Evolutionary conservation across 2,888 invertebrate genomes (phyloP).

Genomic region (Criorhina ranunculi): DNA sequence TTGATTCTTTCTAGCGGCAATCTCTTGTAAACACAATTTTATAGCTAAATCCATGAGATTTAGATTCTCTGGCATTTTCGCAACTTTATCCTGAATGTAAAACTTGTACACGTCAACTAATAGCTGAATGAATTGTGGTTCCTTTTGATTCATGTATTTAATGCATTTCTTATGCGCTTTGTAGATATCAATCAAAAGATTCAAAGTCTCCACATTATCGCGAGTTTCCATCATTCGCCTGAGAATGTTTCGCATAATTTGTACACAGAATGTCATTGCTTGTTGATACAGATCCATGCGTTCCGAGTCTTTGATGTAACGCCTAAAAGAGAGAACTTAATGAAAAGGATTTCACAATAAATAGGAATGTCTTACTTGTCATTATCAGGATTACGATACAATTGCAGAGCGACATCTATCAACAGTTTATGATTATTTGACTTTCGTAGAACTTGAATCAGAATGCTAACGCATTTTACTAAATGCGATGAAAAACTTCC

Average conservation of each 20-base stretch:
- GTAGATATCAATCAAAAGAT: constrained; percentile 87
- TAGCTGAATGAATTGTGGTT: constrained; percentile 87
- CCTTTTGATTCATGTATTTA: constrained; percentile 86
- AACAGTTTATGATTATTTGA: constrained; percentile 92
- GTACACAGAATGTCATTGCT: constrained; percentile 90
- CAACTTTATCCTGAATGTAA: constrained; percentile 86
- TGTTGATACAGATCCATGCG: constrained; percentile 92
- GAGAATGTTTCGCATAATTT: constrained; percentile 88
- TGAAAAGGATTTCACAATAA: background rate
- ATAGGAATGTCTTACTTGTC: constrained; percentile 88
- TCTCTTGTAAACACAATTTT: constrained; percentile 89
- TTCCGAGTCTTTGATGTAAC: constrained; percentile 94
- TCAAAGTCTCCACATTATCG: constrained; percentile 85
- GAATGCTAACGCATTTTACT: constrained; percentile 92
- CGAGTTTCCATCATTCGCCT: constrained; percentile 86
- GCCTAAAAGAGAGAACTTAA: constrained; percentile 84
- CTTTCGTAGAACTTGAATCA: constrained; percentile 92
- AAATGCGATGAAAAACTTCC: constrained; percentile 97
- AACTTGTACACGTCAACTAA: constrained; percentile 90
- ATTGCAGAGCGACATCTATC: constrained; percentile 91
- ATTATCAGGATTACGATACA: constrained; percentile 92
- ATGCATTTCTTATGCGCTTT: constrained; percentile 89
- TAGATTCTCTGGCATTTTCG: constrained; percentile 86
- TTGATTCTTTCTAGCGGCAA: constrained; percentile 86
- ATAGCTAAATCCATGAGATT: constrained; percentile 89